Evolutionary conservation across 2,797 vertebrate species (phyloP).

Genomic region (Hyperoplus lanceolatus): DNA sequence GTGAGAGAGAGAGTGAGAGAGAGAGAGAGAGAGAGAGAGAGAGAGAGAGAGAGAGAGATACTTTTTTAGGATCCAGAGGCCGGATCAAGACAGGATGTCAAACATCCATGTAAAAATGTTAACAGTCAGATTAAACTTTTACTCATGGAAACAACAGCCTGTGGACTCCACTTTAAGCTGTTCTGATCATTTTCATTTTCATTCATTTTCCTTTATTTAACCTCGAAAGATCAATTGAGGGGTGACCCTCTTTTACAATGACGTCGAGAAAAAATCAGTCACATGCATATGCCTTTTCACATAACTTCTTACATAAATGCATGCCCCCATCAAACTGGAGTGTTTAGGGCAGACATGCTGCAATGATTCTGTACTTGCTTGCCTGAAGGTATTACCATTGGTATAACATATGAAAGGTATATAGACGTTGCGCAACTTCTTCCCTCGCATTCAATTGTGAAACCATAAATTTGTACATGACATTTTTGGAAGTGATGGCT

Average conservation of each 20-base stretch:
- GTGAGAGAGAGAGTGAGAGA: neutral
- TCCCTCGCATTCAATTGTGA: conserved; percentile 17
- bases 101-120: conserved; percentile 25
- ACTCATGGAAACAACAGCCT: conserved; percentile 60
- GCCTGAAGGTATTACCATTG: conserved; percentile 13
- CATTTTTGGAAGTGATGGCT: conserved; percentile 9
- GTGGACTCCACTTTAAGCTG: conserved; percentile 36
- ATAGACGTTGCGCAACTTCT: conserved; percentile 14
- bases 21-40: neutral
- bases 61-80: conserved; percentile 46
- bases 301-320: conserved; percentile 19
- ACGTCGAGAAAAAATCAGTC: too few relatives aligned
- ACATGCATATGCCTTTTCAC: conserved; percentile 25
- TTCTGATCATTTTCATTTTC: too few relatives aligned
- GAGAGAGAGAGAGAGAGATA: neutral
- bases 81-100: conserved; percentile 8
- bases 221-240: too few relatives aligned
- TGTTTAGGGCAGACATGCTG: neutral
- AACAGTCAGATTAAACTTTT: conserved; percentile 77
- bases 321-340: conserved; percentile 15
- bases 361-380: conserved; percentile 9
- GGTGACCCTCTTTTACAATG: too few relatives aligned
- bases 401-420: conserved; percentile 8
- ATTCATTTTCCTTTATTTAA: too few relatives aligned
- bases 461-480: conserved; percentile 13